phyloP scores from a whole-genome alignment of 2,888 invertebrate genomes.

The Xylocampa areola region DNA sequence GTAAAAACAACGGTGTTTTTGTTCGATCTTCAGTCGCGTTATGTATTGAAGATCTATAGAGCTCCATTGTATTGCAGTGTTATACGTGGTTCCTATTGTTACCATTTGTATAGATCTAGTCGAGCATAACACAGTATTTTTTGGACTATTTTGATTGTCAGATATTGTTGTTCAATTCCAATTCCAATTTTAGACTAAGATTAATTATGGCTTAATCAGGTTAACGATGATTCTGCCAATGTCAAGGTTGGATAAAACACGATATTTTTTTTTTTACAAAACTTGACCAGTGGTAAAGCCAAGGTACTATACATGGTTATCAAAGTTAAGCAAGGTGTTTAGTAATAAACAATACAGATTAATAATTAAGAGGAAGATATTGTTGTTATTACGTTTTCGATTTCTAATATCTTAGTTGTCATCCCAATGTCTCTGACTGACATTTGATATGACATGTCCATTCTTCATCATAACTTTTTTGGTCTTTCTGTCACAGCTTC shows the following conservation, averaged over 20 bases:
- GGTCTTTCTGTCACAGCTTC: not conserved
- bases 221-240: no score
- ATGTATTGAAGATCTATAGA: not conserved
- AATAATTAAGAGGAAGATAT: no score
- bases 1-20: slow-evolving; percentile 8
- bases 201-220: no score
- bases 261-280: no score
- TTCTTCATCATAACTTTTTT: slow-evolving; percentile 10
- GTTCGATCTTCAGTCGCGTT: slow-evolving; percentile 12
- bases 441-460: slow-evolving; percentile 10
- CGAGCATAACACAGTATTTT: not conserved
- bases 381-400: not conserved
- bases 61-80: not conserved
- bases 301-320: no score
- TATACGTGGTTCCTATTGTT: slow-evolving; percentile 16
- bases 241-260: no score
- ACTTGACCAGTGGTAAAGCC: no score
- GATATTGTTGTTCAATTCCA: no score
- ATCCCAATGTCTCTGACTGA: slow-evolving; percentile 13
- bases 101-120: slow-evolving; percentile 7
- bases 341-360: no score
- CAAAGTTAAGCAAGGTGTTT: no score
- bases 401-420: slow-evolving; percentile 8
- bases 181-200: no score
- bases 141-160: slow-evolving; percentile 17